phyloP scores from a whole-genome alignment of 1,140 invertebrate species.

The Pachyrhynchus sulphureomaculatus region DNA sequence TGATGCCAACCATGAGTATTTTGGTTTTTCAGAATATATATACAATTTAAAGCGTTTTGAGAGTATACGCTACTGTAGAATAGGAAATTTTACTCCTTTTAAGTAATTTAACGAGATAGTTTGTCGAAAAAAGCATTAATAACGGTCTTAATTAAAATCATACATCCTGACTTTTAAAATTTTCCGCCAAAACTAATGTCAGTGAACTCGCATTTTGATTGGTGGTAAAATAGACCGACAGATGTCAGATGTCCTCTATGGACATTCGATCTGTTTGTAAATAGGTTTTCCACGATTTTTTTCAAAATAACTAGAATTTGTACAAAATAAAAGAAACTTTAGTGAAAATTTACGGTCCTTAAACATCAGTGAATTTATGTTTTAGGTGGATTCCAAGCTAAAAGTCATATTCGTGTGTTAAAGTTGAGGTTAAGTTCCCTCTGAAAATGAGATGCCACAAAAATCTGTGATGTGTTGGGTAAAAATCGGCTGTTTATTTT shows the following conservation, averaged over 20 bases:
- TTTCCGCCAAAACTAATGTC: conserved; percentile 2
- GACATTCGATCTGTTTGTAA: conserved; percentile 24
- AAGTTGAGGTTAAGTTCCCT: conserved; percentile 21
- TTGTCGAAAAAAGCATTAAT: too few species aligned
- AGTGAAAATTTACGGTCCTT: neutral
- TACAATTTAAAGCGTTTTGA: too few species aligned
- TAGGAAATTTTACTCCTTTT: too few species aligned
- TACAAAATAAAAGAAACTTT: conserved; percentile 1
- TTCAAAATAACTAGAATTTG: conserved; percentile 8
- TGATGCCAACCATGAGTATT: too few species aligned
- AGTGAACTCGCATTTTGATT: neutral
- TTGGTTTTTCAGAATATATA: too few species aligned
- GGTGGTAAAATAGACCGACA: neutral
- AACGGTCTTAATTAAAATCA: too few species aligned
- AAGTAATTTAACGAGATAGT: too few species aligned
- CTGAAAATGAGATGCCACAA: neutral
- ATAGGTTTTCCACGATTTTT: conserved; percentile 23
- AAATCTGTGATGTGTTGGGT: conserved; percentile 21
- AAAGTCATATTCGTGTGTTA: neutral
- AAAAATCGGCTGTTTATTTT: neutral
- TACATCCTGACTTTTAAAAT: conserved; percentile 1
- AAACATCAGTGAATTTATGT: neutral
- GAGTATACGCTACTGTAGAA: too few species aligned
- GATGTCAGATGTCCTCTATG: conserved; percentile 27
- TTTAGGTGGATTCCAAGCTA: neutral